phyloP scores from a whole-genome alignment of 2,888 invertebrate species.

The Cryptus viduatorius region DNA sequence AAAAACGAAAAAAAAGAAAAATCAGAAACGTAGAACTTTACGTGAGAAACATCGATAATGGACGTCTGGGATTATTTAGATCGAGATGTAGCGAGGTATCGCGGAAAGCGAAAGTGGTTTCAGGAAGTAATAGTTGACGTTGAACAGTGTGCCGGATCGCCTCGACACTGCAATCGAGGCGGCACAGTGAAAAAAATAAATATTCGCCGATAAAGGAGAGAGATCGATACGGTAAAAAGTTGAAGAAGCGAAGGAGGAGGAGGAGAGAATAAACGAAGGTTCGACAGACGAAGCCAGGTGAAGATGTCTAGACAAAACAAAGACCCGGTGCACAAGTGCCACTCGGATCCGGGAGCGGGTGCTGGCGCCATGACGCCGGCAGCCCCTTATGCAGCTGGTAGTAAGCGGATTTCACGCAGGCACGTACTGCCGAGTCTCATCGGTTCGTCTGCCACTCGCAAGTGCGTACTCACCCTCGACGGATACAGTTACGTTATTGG shows the following conservation, averaged over 20 bases:
- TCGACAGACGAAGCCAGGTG: constrained; percentile 62
- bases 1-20: background rate
- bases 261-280: constrained; percentile 28
- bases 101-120: constrained; percentile 57
- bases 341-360: constrained; percentile 89
- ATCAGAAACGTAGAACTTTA: constrained; percentile 15
- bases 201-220: constrained; percentile 52
- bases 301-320: constrained; percentile 84
- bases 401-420: constrained; percentile 76
- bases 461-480: constrained; percentile 93
- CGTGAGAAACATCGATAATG: constrained; percentile 59
- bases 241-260: constrained; percentile 1
- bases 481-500: constrained; percentile 96
- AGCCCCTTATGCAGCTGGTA: constrained; percentile 77
- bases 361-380: constrained; percentile 73
- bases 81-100: constrained; percentile 43
- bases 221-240: constrained; percentile 10
- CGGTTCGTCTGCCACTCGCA: constrained; percentile 87
- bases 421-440: constrained; percentile 82
- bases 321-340: constrained; percentile 90
- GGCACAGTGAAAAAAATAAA: constrained; percentile 27
- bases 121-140: constrained; percentile 46
- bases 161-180: constrained; percentile 39
- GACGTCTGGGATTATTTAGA: constrained; percentile 59
- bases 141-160: constrained; percentile 54